phyloP scores from a whole-genome alignment of 1,140 invertebrate species.

The Pygmarrhopalites habei region DNA sequence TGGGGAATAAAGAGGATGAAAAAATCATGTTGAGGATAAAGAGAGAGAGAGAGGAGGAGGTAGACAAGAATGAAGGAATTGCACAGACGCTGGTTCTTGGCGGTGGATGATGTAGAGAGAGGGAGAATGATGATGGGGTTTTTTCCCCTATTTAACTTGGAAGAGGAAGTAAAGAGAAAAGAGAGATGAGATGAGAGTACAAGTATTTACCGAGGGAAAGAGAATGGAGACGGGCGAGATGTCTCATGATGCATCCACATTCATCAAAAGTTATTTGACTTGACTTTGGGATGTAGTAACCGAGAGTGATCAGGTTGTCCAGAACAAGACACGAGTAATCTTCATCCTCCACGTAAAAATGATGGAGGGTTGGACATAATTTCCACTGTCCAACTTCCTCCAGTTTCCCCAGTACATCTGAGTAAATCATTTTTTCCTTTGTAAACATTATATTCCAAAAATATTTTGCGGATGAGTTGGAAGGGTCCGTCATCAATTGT shows the following conservation, averaged over 20 bases:
- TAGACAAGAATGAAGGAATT: too few species aligned
- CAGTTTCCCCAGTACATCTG: constrained; percentile 13
- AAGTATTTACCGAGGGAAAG: constrained; percentile 32
- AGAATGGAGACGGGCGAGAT: constrained; percentile 27
- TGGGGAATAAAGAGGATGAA: too few species aligned
- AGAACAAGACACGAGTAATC: constrained; percentile 25
- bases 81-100: too few species aligned
- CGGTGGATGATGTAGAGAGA: too few species aligned
- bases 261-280: constrained; percentile 16
- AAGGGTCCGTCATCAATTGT: constrained; percentile 10
- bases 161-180: too few species aligned
- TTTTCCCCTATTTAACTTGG: too few species aligned
- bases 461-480: constrained; percentile 9
- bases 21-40: too few species aligned
- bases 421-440: constrained; percentile 27
- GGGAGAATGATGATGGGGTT: too few species aligned
- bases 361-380: constrained; percentile 16
- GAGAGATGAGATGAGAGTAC: too few species aligned
- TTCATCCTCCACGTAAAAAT: constrained; percentile 27
- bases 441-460: constrained; percentile 24
- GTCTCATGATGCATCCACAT: constrained; percentile 17
- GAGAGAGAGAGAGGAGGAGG: too few species aligned
- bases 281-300: constrained; percentile 25
- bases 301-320: constrained; percentile 30
- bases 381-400: constrained; percentile 1